Percentiles rank a stretch among this genome's conserved stretches.
Evolutionary conservation across 2,113 vertebrate species (phyloP).

Genomic region (Tupaia chinensis): DNA sequence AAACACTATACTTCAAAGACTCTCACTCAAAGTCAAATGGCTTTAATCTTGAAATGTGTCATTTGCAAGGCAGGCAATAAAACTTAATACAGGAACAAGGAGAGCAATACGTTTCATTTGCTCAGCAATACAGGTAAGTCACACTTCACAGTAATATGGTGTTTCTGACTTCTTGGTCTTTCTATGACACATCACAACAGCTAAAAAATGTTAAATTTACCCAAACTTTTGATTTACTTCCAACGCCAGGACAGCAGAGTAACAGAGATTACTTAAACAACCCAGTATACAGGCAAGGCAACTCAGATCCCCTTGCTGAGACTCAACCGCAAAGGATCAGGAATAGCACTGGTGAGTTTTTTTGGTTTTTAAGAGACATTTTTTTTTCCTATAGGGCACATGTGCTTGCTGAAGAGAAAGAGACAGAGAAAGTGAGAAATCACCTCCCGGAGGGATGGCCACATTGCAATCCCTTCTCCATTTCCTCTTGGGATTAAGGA

Average conservation of each 20-base stretch:
- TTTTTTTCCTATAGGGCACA: too few relatives aligned
- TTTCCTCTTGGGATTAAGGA: too few relatives aligned
- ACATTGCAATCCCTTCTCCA: too few relatives aligned
- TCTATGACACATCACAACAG: not conserved
- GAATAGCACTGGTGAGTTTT: too few relatives aligned
- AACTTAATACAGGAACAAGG: not conserved
- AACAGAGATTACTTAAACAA: not conserved
- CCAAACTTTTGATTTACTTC: not conserved
- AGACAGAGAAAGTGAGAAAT: too few relatives aligned
- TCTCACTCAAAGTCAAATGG: slow-evolving; percentile 63
- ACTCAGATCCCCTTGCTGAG: not conserved
- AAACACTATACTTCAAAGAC: slow-evolving; percentile 62
- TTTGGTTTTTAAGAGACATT: too few relatives aligned
- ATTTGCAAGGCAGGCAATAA: not conserved
- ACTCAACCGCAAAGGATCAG: not conserved
- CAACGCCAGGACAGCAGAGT: not conserved
- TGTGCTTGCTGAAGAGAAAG: too few relatives aligned
- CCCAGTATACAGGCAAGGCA: not conserved
- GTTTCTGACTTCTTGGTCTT: not conserved
- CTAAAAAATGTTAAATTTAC: not conserved
- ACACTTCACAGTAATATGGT: not conserved
- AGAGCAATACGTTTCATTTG: accelerated
- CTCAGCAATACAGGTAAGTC: not conserved
- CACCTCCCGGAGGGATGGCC: too few relatives aligned
- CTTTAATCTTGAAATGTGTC: slow-evolving; percentile 63